A percentile compares a stretch with the other conserved stretches of the same genome.
Evolutionary conservation across 92 coral and sea anemone species (phyloP).

Genomic region (Porites rus): DNA sequence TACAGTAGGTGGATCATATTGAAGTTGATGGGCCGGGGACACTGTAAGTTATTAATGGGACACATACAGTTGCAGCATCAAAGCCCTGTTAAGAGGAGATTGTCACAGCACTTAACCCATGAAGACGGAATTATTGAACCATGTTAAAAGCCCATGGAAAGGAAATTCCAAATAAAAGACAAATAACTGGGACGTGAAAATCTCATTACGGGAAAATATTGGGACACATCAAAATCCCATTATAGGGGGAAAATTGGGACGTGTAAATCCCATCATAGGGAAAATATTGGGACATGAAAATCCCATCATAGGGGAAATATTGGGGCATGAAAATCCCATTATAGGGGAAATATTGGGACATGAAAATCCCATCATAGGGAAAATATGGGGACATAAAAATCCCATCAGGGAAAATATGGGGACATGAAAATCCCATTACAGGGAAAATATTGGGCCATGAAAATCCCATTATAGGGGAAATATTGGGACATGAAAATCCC

Average conservation of each 20-base stretch:
- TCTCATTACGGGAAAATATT: conserved; percentile 1
- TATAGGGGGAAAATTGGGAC: conserved; percentile 11
- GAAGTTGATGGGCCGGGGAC: conserved; percentile 28
- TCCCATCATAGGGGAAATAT: too few relatives aligned
- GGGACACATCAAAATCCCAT: conserved; percentile 18
- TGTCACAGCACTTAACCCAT: conserved; percentile 17
- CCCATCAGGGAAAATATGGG: conserved; percentile 6
- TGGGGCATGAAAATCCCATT: too few relatives aligned
- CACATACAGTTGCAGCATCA: conserved; percentile 21
- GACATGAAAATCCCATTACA: not conserved
- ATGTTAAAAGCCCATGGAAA: too few relatives aligned
- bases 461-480: conserved; percentile 19
- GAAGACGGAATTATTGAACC: not conserved
- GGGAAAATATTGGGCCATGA: conserved; percentile 6
- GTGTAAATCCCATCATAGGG: not conserved
- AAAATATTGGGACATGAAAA: too few relatives aligned
- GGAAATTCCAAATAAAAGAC: conserved; percentile 20
- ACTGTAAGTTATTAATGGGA: conserved; percentile 15
- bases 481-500: conserved; percentile 29
- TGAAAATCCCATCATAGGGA: not conserved
- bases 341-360: too few relatives aligned
- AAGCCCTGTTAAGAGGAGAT: conserved; percentile 15
- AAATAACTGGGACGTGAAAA: conserved; percentile 2
- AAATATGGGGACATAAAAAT: conserved; percentile 20
- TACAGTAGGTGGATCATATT: conserved; percentile 29